Evolutionary conservation across 1,140 invertebrate genomes (phyloP).

Genomic region (Hyles vespertilio): DNA sequence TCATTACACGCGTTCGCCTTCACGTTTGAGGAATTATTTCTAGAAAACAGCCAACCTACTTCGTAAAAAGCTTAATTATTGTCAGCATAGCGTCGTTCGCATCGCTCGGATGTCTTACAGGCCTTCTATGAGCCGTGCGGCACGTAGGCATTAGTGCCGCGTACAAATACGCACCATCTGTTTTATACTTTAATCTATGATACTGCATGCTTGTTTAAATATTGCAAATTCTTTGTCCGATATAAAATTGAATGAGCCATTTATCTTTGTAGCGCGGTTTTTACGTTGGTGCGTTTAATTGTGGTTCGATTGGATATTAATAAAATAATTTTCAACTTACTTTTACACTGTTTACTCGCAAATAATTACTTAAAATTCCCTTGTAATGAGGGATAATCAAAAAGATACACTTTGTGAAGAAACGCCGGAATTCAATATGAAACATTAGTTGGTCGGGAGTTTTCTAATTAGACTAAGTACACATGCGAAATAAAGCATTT

Average conservation of each 20-base stretch:
- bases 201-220: too few species aligned
- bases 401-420: slow-evolving; percentile 13
- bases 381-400: slow-evolving; percentile 5
- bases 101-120: too few species aligned
- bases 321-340: neutral
- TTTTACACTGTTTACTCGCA: neutral
- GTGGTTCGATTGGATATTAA: neutral
- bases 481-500: slow-evolving; percentile 72
- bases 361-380: neutral
- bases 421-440: slow-evolving; percentile 60
- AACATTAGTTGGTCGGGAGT: slow-evolving; percentile 56
- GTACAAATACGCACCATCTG: too few species aligned
- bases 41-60: slow-evolving; percentile 66
- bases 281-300: too few species aligned
- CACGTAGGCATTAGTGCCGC: too few species aligned
- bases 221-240: too few species aligned
- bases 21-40: slow-evolving; percentile 50
- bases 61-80: slow-evolving; percentile 54
- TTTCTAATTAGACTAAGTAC: slow-evolving; percentile 72
- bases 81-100: slow-evolving; percentile 26
- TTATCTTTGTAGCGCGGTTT: neutral
- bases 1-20: slow-evolving; percentile 32
- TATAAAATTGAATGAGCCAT: neutral
- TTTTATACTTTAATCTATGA: neutral
- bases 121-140: too few species aligned